Evolutionary conservation across 23 tunicate species (phyloP).

Genomic region (Oikopleura dioica): DNA sequence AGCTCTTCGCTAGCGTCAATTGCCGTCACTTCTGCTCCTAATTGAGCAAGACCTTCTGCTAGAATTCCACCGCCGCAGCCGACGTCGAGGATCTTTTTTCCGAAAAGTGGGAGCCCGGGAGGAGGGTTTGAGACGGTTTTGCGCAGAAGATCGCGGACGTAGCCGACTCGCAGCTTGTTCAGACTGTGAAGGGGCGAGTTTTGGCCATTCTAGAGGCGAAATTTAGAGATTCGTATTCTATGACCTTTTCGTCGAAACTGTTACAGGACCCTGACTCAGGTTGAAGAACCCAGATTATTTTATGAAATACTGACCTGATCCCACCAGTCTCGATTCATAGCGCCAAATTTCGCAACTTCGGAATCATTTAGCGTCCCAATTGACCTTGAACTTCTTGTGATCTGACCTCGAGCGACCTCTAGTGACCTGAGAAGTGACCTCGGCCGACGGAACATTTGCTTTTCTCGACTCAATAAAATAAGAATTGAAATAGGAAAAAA

Average conservation of each 20-base stretch:
- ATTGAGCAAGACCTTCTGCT: constrained; percentile 54
- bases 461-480: no score
- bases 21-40: constrained; percentile 71
- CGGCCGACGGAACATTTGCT: no score
- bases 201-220: constrained; percentile 16
- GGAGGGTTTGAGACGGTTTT: background rate
- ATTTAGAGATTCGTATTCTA: background rate
- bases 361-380: no score
- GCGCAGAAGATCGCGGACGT: constrained; percentile 33
- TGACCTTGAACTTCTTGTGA: no score
- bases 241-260: no score
- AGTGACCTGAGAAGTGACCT: no score
- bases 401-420: no score
- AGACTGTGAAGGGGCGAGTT: constrained; percentile 44
- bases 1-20: constrained; percentile 37
- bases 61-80: constrained; percentile 97
- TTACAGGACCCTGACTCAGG: no score
- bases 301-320: constrained; percentile 11
- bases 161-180: constrained; percentile 68
- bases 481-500: no score
- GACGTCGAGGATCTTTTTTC: constrained; percentile 42
- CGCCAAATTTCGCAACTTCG: background rate
- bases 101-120: background rate
- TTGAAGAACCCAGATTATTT: no score
- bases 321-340: constrained; percentile 6